A percentile compares a stretch with the other conserved stretches of the same genome.
Evolutionary conservation across 2,888 invertebrate species (phyloP).

Genomic region (Lasiommata megera): DNA sequence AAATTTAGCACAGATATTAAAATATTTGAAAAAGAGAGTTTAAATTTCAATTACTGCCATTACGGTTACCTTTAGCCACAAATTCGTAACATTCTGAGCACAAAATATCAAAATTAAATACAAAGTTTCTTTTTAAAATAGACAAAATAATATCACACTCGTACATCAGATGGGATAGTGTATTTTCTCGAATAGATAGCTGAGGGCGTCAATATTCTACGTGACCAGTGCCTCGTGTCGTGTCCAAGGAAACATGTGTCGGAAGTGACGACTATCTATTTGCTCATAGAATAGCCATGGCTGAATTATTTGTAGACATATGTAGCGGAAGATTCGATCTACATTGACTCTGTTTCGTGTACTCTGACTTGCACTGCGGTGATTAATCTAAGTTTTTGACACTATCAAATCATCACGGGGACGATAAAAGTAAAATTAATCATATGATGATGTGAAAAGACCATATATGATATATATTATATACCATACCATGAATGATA

Average conservation of each 20-base stretch:
- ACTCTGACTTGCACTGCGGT: slow-evolving; percentile 21
- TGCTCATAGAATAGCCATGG: slow-evolving; percentile 71
- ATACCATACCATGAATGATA: too few relatives aligned
- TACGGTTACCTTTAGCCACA: too few relatives aligned
- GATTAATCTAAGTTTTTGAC: too few relatives aligned
- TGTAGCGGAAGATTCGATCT: slow-evolving; percentile 33
- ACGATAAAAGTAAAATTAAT: too few relatives aligned
- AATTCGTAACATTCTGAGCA: too few relatives aligned
- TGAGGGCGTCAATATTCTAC: slow-evolving; percentile 80
- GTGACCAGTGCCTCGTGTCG: slow-evolving; percentile 74
- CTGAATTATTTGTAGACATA: slow-evolving; percentile 65
- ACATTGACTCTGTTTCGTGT: slow-evolving; percentile 25
- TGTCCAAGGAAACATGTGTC: slow-evolving; percentile 76
- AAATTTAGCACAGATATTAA: too few relatives aligned
- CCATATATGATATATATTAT: too few relatives aligned
- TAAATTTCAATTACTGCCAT: too few relatives aligned
- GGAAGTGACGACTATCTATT: slow-evolving; percentile 79
- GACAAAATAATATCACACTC: slow-evolving; percentile 54
- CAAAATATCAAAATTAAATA: not conserved
- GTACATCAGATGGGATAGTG: slow-evolving; percentile 45
- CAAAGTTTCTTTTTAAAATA: not conserved
- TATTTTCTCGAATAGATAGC: slow-evolving; percentile 69
- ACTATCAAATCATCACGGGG: too few relatives aligned
- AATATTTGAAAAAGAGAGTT: too few relatives aligned
- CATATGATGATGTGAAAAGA: too few relatives aligned